These are phyloP conservation scores for Hippasteria phrygiana DNA, from an alignment of 53 echinoderm and acorn worm species.

Conservation along the genomic window DNA sequence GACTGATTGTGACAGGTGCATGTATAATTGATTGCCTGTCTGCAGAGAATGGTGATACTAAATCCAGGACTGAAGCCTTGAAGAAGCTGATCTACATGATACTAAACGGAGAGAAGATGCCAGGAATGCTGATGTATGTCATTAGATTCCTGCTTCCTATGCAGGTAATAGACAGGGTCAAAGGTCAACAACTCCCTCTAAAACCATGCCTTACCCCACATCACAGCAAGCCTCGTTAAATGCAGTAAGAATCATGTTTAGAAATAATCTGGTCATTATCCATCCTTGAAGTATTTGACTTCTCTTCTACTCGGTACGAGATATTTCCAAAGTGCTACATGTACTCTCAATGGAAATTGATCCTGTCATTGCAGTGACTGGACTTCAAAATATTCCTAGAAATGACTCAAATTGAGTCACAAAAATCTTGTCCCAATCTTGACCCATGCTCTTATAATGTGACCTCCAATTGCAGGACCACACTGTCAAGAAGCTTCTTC, in stretches of 20 bases:
- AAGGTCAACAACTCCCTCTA: background rate
- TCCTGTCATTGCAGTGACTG: too few species aligned
- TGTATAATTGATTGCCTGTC: background rate
- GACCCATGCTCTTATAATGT: background rate
- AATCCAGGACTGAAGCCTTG: conserved; percentile 82
- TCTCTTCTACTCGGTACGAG: too few species aligned
- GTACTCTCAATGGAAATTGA: too few species aligned
- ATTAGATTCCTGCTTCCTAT: conserved; percentile 82
- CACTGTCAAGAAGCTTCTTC: conserved; percentile 94
- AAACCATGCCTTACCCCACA: background rate
- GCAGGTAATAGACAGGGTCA: conserved; percentile 36
- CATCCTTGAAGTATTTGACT: too few species aligned
- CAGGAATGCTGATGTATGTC: conserved; percentile 87
- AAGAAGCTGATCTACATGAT: conserved; percentile 99
- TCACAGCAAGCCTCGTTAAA: background rate
- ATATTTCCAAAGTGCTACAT: too few species aligned
- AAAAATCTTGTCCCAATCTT: background rate
- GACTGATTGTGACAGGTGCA: background rate
- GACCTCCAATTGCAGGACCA: conserved; percentile 71
- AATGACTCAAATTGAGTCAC: background rate
- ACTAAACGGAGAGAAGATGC: conserved; percentile 98
- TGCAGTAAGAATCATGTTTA: too few species aligned
- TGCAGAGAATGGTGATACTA: conserved; percentile 92
- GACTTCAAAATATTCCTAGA: too few species aligned
- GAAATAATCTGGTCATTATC: too few species aligned